Conservation (phyloP, 2,888 invertebrate genomes). For the Achlya flavicornis region DNA sequence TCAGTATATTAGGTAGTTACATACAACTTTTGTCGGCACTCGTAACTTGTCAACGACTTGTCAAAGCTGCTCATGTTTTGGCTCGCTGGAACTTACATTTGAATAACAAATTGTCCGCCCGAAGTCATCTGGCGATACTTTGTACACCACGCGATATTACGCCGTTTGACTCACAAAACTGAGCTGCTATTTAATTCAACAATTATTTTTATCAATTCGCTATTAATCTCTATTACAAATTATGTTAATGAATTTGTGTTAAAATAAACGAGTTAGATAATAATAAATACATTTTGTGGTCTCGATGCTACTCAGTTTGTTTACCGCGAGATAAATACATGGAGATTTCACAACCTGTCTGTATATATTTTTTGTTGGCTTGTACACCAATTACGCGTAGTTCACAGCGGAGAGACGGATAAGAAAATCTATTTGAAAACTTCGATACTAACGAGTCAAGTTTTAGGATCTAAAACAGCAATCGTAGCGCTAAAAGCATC, state of each 20-base stretch:
- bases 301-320: background rate
- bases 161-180: constrained; percentile 38
- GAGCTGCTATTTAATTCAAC: constrained; percentile 35
- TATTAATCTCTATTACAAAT: constrained; percentile 26
- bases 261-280: constrained; percentile 32
- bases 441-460: constrained; percentile 37
- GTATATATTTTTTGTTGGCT: constrained; percentile 9
- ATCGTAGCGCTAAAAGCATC: constrained; percentile 76
- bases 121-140: constrained; percentile 38
- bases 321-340: background rate
- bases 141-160: constrained; percentile 29
- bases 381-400: constrained; percentile 29
- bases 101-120: constrained; percentile 55
- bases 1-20: constrained; percentile 26
- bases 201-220: constrained; percentile 26
- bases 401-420: constrained; percentile 42
- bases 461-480: constrained; percentile 54
- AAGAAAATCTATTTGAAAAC: constrained; percentile 55
- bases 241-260: constrained; percentile 35
- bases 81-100: constrained; percentile 44
- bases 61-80: constrained; percentile 49
- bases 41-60: constrained; percentile 48
- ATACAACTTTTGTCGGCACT: constrained; percentile 40
- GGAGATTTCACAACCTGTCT: constrained; percentile 4
- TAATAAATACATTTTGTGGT: constrained; percentile 17